Conservation (phyloP, 2,888 invertebrate genomes). For the Parasteatoda lunata region DNA sequence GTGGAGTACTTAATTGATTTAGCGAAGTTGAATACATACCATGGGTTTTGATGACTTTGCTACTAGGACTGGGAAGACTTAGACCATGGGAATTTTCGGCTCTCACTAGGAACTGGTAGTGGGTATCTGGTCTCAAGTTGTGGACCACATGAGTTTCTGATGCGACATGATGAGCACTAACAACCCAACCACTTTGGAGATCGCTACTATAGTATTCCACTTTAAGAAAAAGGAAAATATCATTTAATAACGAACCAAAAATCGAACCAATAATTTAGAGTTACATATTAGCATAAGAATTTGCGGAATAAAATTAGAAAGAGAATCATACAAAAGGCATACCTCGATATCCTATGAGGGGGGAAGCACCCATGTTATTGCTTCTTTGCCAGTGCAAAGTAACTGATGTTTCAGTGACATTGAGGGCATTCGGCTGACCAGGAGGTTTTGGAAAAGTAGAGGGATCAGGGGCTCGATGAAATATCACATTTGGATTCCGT, state of each 20-base stretch:
- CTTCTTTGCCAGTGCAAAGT: slow-evolving; percentile 89
- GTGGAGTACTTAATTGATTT: neutral
- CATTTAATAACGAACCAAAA: neutral
- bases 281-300: neutral
- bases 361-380: slow-evolving; percentile 88
- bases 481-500: slow-evolving; percentile 78
- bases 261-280: neutral
- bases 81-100: slow-evolving; percentile 90
- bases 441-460: slow-evolving; percentile 87
- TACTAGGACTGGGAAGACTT: slow-evolving; percentile 85
- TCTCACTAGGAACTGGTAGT: slow-evolving; percentile 87
- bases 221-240: slow-evolving; percentile 6
- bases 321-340: slow-evolving; percentile 13
- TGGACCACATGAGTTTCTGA: slow-evolving; percentile 83
- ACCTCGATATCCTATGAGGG: slow-evolving; percentile 83
- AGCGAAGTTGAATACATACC: slow-evolving; percentile 71
- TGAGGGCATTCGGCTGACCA: slow-evolving; percentile 81
- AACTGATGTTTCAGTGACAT: slow-evolving; percentile 82
- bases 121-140: slow-evolving; percentile 84
- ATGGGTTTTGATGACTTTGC: slow-evolving; percentile 82
- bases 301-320: slow-evolving; percentile 29
- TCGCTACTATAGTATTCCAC: slow-evolving; percentile 77
- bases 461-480: slow-evolving; percentile 82
- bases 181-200: slow-evolving; percentile 81
- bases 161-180: slow-evolving; percentile 78